Evolutionary conservation across 2,797 vertebrate genomes (phyloP).

Genomic region (Siniperca scherzeri): DNA sequence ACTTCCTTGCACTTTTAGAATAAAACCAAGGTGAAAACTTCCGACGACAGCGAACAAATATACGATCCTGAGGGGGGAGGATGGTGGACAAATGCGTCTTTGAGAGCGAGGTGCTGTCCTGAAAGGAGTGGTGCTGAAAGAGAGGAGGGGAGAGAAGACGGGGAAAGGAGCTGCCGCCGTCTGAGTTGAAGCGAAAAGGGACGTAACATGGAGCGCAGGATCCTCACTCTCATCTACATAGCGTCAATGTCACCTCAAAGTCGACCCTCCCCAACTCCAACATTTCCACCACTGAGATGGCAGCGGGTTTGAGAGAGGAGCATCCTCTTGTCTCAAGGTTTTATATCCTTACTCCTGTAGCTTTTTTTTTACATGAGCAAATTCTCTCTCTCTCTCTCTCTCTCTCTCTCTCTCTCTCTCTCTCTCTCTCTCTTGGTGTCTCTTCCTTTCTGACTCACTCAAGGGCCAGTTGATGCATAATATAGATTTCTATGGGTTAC

Average conservation of each 20-base stretch:
- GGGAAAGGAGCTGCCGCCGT: constrained; percentile 82
- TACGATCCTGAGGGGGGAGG: constrained; percentile 75
- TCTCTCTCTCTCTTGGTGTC: constrained; percentile 4
- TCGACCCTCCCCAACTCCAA: constrained; percentile 87
- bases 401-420: constrained; percentile 19
- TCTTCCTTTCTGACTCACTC: constrained; percentile 39
- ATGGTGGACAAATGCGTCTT: constrained; percentile 69
- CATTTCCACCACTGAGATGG: constrained; percentile 88
- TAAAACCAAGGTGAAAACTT: constrained; percentile 72
- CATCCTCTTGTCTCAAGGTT: constrained; percentile 86
- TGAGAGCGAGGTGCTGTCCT: constrained; percentile 85
- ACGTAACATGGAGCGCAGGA: constrained; percentile 84
- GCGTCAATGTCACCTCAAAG: constrained; percentile 89
- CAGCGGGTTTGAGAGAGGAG: constrained; percentile 83
- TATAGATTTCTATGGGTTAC: constrained; percentile 41
- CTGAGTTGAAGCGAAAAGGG: constrained; percentile 83
- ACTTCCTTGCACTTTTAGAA: constrained; percentile 70
- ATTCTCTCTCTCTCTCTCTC: constrained; percentile 58
- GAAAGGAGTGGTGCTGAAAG: constrained; percentile 87
- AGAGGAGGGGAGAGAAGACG: constrained; percentile 80
- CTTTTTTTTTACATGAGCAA: constrained; percentile 66
- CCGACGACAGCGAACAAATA: constrained; percentile 58
- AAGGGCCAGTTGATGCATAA: constrained; percentile 61
- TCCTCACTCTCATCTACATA: constrained; percentile 86
- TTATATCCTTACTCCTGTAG: constrained; percentile 83